These are phyloP conservation scores for Acrocera orbiculus DNA, from an alignment of 2,888 invertebrate genomes.

Conservation along the genomic window DNA sequence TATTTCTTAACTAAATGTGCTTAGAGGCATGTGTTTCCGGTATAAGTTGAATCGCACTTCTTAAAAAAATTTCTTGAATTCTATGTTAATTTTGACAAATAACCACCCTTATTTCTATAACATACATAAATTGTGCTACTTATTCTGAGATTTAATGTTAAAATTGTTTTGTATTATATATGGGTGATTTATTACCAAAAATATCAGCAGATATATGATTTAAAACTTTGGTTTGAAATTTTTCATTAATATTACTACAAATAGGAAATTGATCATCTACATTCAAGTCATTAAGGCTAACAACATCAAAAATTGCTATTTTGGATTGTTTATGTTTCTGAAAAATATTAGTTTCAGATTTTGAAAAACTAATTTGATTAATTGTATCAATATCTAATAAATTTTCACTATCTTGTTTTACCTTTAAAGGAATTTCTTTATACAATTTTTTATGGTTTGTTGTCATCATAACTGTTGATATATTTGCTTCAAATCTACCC, in stretches of 20 bases:
- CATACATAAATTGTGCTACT: too few relatives aligned
- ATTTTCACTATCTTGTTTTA: constrained; percentile 1
- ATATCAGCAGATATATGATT: background rate
- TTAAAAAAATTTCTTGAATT: too few relatives aligned
- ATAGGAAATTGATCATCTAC: constrained; percentile 13
- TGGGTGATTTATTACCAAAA: too few relatives aligned
- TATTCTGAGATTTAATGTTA: too few relatives aligned
- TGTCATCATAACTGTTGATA: too few relatives aligned
- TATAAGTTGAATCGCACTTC: too few relatives aligned
- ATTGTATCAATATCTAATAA: constrained; percentile 4
- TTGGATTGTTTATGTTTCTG: constrained; percentile 13
- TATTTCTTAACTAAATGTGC: too few relatives aligned
- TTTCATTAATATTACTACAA: constrained; percentile 13
- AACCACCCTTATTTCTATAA: too few relatives aligned
- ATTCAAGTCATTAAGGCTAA: constrained; percentile 18
- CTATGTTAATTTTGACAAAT: too few relatives aligned
- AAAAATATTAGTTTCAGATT: constrained; percentile 19
- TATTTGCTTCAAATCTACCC: too few relatives aligned
- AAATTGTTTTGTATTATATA: too few relatives aligned
- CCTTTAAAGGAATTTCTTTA: background rate
- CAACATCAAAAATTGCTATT: constrained; percentile 17
- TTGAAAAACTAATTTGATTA: constrained; percentile 13
- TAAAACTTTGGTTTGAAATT: constrained; percentile 10
- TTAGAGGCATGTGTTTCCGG: too few relatives aligned
- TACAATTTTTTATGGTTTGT: background rate